Evolutionary conservation across 2,113 vertebrate genomes (phyloP), one percentile per base, ranked within the genome.

Genomic region (Peromyscus californicus): DNA sequence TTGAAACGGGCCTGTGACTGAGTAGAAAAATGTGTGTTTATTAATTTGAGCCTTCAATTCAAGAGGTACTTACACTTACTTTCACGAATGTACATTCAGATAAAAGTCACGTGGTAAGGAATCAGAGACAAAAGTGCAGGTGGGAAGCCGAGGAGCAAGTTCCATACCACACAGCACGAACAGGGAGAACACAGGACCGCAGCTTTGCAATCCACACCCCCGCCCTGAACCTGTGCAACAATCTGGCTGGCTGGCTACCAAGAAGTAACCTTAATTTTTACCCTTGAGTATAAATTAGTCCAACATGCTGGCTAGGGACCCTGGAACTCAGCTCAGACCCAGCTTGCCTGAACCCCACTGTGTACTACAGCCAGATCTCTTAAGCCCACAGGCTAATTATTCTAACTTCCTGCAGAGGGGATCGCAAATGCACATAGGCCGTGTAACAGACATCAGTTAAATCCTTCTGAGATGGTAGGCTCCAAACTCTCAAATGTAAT

Each of bases 211-310:
- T 74, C 79, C 65, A 31, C 83, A 93, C 70, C 89, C 78, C 22
- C 19, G 76, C 74, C 33, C 86, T 97, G 91, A 36, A 51, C 31
- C 87, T 61, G 61, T 61, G 69, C 72, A 87, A 36, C 29, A 31
- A 33, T 57, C 93, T 98, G 97, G 96, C 93, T 98, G 97, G 96
- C 93, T 48, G 69, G 89, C 74, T 57, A 93, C 95, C 96, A 97
- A 96, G 45, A 90, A 61, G 89, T 36, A 91, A 65, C 78, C 87
- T 93, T 95, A 97, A 94, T 95, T 96, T 97, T 95, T 95, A 93
- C 97, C 94, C 97, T 78, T 69, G 97, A 90, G 98, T 96, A 98
- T 97, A 96, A 97, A 98, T 98, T 97, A 97, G 97, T 72, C 57
- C 95, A 97, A 51, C 45, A 48, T 29, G 7, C 65, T 57, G 90